Percentiles rank a stretch among this genome's conserved stretches.
These are phyloP conservation scores for Drosophila buzzatii DNA, from an alignment of 2,888 invertebrate species.

Conservation along the genomic window DNA sequence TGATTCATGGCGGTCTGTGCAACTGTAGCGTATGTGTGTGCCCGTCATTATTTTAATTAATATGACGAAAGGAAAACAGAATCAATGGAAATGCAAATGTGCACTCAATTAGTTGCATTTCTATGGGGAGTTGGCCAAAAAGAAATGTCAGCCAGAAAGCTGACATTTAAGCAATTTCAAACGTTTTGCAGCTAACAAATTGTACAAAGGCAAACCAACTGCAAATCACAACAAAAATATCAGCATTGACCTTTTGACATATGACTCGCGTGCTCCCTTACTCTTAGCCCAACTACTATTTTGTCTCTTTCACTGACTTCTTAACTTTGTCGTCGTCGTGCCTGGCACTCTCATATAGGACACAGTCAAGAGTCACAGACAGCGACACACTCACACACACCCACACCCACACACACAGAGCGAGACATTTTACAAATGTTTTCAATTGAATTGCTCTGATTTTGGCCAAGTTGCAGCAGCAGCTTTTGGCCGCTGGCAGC, in stretches of 20 bases:
- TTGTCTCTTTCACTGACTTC: conserved; percentile 44
- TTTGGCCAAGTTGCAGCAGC: conserved; percentile 66
- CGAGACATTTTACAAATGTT: conserved; percentile 81
- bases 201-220: conserved; percentile 53
- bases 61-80: conserved; percentile 53
- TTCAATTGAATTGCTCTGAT: conserved; percentile 81
- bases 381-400: conserved; percentile 7
- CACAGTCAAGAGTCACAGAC: conserved; percentile 47
- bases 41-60: conserved; percentile 73
- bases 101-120: conserved; percentile 61
- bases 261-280: conserved; percentile 59
- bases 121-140: conserved; percentile 40
- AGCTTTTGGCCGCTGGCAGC: conserved; percentile 52
- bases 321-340: conserved; percentile 68
- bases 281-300: conserved; percentile 6
- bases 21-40: conserved; percentile 19
- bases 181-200: conserved; percentile 73
- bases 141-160: conserved; percentile 55
- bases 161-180: conserved; percentile 80
- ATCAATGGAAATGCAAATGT: conserved; percentile 62
- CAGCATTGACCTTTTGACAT: conserved; percentile 80
- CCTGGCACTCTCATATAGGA: conserved; percentile 72
- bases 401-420: conserved; percentile 29
- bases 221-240: conserved; percentile 68
- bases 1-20: conserved; percentile 56